A percentile compares a stretch with the other conserved stretches of the same genome.
Evolutionary conservation across 2,113 vertebrate species (phyloP).

Genomic region (Pseudopodoces humilis): DNA sequence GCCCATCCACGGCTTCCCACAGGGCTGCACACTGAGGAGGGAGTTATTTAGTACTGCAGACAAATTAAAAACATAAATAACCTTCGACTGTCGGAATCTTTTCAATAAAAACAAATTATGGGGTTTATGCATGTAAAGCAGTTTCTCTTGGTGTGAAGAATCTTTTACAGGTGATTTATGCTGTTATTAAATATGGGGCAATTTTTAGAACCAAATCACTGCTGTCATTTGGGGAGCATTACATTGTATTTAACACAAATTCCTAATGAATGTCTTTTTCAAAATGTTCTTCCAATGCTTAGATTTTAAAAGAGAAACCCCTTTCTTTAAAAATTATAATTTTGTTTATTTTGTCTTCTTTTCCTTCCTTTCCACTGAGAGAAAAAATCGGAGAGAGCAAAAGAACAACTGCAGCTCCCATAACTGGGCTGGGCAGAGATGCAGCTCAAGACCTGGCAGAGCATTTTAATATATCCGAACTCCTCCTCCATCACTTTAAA

Average conservation of each 20-base stretch:
- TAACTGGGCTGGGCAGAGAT: conserved; percentile 73
- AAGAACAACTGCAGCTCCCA: neutral
- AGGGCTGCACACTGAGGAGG: neutral
- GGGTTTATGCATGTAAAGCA: conserved; percentile 75
- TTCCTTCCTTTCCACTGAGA: conserved; percentile 8
- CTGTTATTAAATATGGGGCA: conserved; percentile 26
- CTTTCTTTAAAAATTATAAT: neutral
- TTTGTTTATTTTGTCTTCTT: conserved; percentile 13
- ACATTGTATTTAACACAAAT: conserved; percentile 37
- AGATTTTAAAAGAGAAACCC: neutral
- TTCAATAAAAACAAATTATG: conserved; percentile 76
- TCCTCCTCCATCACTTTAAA: conserved; percentile 71
- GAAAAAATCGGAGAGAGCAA: neutral
- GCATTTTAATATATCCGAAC: conserved; percentile 50
- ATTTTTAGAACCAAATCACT: conserved; percentile 12
- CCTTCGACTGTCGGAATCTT: conserved; percentile 57
- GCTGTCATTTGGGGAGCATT: conserved; percentile 23
- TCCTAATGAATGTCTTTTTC: neutral
- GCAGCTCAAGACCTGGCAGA: conserved; percentile 70
- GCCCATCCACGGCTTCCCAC: neutral
- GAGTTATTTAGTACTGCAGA: conserved; percentile 68
- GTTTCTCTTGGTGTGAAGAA: conserved; percentile 30
- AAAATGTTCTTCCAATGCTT: neutral
- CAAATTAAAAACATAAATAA: conserved; percentile 81
- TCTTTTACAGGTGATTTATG: conserved; percentile 64